Evolutionary conservation across 2,888 invertebrate species (phyloP), one percentile per base, ranked within the genome.

Genomic region (Habrosyne pyritoides): DNA sequence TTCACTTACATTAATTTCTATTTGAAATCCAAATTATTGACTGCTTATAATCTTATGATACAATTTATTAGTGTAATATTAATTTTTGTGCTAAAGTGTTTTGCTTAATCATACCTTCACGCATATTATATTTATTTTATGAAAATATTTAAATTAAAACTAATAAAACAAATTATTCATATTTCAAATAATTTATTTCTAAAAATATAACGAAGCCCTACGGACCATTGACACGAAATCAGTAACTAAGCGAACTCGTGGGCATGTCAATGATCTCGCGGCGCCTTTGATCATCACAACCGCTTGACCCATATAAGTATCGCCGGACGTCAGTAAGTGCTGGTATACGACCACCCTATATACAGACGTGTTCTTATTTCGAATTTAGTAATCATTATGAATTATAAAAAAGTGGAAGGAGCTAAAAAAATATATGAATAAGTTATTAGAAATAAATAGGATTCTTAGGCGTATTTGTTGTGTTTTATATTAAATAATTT

Each of bases 301-400:
- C 69, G 67, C 52, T 57, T 87, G 88, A 88, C 87, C 88, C 74
- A 88, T 59, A 76, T 81, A 72, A 73, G 60, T 69, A 59, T 30
- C 64, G 56, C 79, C 81, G 85, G 84, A 85, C 68, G 81, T 67
- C 46, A 57, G 64, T 67, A 77, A 81, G 68, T 73, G 75, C 59
- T 68, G 55, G 47, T 58, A 58, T 65, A 26, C 52, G 49, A 63
- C 61, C 67, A 74, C 72, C 71, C 73, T 70, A 74, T 69, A 68
- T 67, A 70, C 64, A 68, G 63, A 60, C 61, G 56, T n/a, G 48
- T 50, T 58, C 61, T 60, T 21, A 49, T 49, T 50, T 10, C 18
- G 21, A 50, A 18, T 14, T 8, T 28, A 1, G 28, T 12, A 28
- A 28, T 47, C 18, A 47, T 21, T 2, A 14, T 2, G n/a, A 21